Conservation (phyloP, 2,797 vertebrate genomes). For the Hephaestus fuliginosus region DNA sequence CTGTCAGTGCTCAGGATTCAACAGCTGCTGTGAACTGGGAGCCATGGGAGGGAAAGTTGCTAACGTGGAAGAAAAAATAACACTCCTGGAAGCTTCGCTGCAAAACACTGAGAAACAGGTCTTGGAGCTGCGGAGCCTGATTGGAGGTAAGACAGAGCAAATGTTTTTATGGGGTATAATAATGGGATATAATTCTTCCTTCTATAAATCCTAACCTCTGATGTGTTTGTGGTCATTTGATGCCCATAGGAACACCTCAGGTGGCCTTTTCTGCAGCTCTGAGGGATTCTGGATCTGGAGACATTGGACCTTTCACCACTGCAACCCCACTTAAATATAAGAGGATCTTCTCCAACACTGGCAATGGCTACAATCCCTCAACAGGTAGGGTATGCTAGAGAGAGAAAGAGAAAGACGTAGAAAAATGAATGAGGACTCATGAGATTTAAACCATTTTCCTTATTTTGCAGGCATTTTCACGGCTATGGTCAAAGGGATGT, state of each 20-base stretch:
- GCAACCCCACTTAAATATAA: constrained; percentile 54
- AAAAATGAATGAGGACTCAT: neutral
- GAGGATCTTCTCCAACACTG: constrained; percentile 66
- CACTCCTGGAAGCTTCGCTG: constrained; percentile 50
- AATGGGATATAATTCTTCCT: neutral
- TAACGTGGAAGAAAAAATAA: constrained; percentile 50
- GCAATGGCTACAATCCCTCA: constrained; percentile 67
- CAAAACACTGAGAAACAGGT: constrained; percentile 48
- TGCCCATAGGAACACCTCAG: constrained; percentile 26
- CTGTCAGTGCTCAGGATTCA: neutral
- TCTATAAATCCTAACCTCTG: neutral
- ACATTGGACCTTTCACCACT: constrained; percentile 56
- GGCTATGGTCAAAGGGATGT: constrained; percentile 62
- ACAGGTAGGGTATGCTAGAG: constrained; percentile 59
- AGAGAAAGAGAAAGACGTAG: neutral
- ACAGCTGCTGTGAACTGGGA: constrained; percentile 32
- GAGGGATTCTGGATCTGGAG: constrained; percentile 41
- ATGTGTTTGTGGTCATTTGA: neutral
- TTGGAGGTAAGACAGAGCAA: constrained; percentile 37
- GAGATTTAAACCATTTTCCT: neutral
- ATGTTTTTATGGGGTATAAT: neutral
- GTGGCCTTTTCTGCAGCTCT: constrained; percentile 71
- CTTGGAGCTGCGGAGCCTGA: constrained; percentile 53
- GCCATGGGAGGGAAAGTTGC: constrained; percentile 45
- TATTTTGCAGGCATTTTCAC: constrained; percentile 66